A percentile compares a stretch with the other conserved stretches of the same genome.
phyloP scores from a whole-genome alignment of 2,113 vertebrate genomes.

The Protomyctophum bolini region DNA sequence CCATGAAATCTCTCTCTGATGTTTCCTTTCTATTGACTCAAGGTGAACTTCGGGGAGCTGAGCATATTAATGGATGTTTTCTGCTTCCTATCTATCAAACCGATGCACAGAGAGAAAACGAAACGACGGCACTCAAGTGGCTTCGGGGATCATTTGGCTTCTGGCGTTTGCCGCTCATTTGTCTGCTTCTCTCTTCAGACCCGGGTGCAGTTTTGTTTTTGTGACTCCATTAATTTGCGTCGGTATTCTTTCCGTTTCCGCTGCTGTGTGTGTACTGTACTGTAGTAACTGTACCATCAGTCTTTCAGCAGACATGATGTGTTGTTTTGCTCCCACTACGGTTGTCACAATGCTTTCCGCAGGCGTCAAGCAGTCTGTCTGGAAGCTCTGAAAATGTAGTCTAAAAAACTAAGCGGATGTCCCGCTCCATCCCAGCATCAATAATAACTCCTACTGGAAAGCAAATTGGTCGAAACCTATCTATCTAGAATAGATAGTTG shows the following conservation, averaged over 20 bases:
- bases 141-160: background rate
- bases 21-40: slow-evolving; percentile 37
- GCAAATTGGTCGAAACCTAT: too few relatives aligned
- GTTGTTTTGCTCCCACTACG: too few relatives aligned
- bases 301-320: too few relatives aligned
- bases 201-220: background rate
- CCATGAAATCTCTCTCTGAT: slow-evolving; percentile 49
- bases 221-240: background rate
- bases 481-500: too few relatives aligned
- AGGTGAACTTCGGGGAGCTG: slow-evolving; percentile 23
- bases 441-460: too few relatives aligned
- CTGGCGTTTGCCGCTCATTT: slow-evolving; percentile 23
- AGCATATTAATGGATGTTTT: slow-evolving; percentile 18
- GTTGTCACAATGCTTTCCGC: too few relatives aligned
- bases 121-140: background rate
- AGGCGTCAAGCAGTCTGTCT: too few relatives aligned
- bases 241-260: background rate
- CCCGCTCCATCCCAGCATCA: too few relatives aligned
- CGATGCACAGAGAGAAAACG: background rate
- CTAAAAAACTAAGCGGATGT: too few relatives aligned
- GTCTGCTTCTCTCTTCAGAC: too few relatives aligned
- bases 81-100: background rate
- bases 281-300: background rate
- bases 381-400: too few relatives aligned
- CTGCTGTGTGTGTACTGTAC: background rate